Evolutionary conservation across 2,797 vertebrate genomes (phyloP), one percentile per base, ranked within the genome.

Genomic region (Lophotriccus pileatus): DNA sequence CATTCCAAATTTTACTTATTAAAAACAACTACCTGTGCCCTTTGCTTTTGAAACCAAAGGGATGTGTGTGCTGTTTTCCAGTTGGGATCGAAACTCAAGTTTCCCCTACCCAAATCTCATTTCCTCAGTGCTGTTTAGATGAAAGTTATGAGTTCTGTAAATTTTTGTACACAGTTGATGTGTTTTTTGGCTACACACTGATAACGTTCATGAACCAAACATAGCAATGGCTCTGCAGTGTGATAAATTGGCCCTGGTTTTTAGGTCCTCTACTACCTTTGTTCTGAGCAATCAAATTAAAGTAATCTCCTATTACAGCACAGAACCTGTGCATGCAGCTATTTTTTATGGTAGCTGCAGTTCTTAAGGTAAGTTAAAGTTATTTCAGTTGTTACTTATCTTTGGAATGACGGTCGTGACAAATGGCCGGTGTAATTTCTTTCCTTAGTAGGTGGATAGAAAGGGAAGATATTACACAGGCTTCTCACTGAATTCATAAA

Each of bases 361-460:
- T 96, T 97, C 94, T 94, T 87, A 67, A 96, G 95, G 95, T 96
- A 94, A 97, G 95, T 91, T 96, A 49, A 94, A 96, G 94, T 93
- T 93, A 95, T 97, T 97, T 92, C 89, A 60, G 11, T 94, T 95
- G 91, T 97, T 95, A 90, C 94, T 97, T 97, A 95, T 95, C 97
- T 97, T 84, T 67, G 79, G 69, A 63, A n/a, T 88, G 95, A 96
- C 72, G 93, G 88, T 89, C 87, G 30, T 97, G 98, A 98, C 93
- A 96, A 97, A 98, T 97, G 95, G 89, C 92, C 94, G 87, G 80
- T 72, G 95, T 96, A 96, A 97, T 97, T 97, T 97, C 95, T 96
- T 96, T 68, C 96, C 93, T 93, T 89, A 90, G 76, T 85, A 89
- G 95, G 94, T 96, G 93, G 93, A 74, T 85, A 83, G 94, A 96